phyloP scores from a whole-genome alignment of 1,140 invertebrate species.

The Oedothorax gibbosus region DNA sequence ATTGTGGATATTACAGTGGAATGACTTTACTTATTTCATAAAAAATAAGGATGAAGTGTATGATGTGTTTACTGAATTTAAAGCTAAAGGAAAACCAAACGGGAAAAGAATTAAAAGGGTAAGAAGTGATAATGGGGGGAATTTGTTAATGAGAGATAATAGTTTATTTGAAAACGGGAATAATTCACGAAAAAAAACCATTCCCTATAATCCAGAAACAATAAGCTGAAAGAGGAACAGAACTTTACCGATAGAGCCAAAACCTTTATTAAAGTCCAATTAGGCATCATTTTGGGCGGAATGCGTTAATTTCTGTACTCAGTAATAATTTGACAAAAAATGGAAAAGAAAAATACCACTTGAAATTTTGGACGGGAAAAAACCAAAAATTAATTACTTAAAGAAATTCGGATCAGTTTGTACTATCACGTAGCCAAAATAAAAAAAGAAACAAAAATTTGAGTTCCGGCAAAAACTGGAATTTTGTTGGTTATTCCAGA shows the following conservation, averaged over 20 bases:
- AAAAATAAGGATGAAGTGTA: no score
- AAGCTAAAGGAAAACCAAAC: no score
- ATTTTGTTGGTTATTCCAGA: conserved; percentile 1
- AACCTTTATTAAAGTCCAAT: conserved; percentile 5
- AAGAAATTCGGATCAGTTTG: neutral
- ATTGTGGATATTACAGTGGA: no score
- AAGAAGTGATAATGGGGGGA: conserved; percentile 55
- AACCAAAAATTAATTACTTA: neutral
- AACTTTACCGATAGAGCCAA: no score
- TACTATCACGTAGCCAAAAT: neutral
- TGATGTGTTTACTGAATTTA: no score
- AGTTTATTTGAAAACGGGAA: conserved; percentile 33
- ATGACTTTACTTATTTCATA: no score
- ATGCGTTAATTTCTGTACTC: conserved; percentile 28
- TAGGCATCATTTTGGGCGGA: conserved; percentile 59
- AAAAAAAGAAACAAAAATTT: neutral
- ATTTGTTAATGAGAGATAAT: conserved; percentile 30
- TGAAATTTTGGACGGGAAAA: neutral
- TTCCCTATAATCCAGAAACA: conserved; percentile 34
- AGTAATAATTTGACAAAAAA: conserved; percentile 37
- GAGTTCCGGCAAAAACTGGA: neutral
- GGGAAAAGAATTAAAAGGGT: no score
- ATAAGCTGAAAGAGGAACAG: no score
- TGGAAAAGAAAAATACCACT: neutral
- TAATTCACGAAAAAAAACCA: conserved; percentile 1